phyloP scores from a whole-genome alignment of 2,113 vertebrate genomes.

The Passer montanus region DNA sequence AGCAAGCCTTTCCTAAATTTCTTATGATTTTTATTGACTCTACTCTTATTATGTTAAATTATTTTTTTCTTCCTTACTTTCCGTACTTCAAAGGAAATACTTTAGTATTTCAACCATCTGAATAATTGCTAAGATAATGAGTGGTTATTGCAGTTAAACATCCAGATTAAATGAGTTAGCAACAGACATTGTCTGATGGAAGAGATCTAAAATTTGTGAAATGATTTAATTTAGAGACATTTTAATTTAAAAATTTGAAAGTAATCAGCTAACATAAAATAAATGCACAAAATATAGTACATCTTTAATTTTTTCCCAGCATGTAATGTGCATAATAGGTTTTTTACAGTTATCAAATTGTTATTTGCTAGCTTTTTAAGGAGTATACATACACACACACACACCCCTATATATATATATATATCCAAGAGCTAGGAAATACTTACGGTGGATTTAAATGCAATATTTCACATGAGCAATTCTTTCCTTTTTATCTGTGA shows the following conservation, averaged over 20 bases:
- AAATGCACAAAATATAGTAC: not conserved
- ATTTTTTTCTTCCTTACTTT: not conserved
- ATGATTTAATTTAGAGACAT: not conserved
- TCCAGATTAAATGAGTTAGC: not conserved
- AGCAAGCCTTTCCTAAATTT: not conserved
- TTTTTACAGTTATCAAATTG: not conserved
- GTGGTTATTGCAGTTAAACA: not conserved
- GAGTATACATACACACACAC: not conserved
- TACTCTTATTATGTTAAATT: not conserved
- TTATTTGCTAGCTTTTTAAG: not conserved
- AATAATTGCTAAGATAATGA: not conserved
- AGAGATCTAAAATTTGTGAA: not conserved
- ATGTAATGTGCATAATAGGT: not conserved
- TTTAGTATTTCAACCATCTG: not conserved
- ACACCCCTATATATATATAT: not conserved
- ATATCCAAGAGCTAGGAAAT: not conserved
- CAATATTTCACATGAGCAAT: not conserved
- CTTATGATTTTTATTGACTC: not conserved
- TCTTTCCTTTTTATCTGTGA: not conserved
- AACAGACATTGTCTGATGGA: rapidly evolving
- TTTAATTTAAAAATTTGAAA: not conserved
- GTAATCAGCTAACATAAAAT: not conserved
- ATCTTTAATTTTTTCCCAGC: not conserved
- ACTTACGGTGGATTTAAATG: not conserved
- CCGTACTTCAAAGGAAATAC: not conserved